A percentile compares a stretch with the other conserved stretches of the same genome.
Evolutionary conservation across 2,113 vertebrate genomes (phyloP).

Genomic region (Myrmecophaga tridactyla): DNA sequence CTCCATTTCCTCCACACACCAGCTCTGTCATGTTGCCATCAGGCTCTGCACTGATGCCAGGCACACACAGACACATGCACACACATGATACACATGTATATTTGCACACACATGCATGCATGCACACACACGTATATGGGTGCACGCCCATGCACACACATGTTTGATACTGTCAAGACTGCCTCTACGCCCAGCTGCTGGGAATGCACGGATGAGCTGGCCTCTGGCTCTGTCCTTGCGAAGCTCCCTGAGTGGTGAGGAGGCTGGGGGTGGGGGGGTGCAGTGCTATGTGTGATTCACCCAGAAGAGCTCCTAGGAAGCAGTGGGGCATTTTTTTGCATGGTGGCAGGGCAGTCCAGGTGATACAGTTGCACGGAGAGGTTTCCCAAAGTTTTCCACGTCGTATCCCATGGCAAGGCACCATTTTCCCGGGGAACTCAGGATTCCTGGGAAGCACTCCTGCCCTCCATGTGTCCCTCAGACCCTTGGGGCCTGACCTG

Average conservation of each 20-base stretch:
- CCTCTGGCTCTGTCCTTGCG: too few relatives aligned
- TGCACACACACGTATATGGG: too few relatives aligned
- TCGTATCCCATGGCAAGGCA: neutral
- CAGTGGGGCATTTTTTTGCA: neutral
- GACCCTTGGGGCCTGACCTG: accelerated
- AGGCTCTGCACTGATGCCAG: too few relatives aligned
- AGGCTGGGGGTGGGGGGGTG: too few relatives aligned
- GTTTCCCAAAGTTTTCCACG: neutral
- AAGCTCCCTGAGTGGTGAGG: neutral
- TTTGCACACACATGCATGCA: too few relatives aligned
- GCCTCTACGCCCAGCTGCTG: neutral
- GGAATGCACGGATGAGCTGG: neutral
- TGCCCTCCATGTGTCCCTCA: accelerated
- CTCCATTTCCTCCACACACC: accelerated
- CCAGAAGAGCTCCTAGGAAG: neutral
- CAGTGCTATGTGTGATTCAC: accelerated
- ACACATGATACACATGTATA: too few relatives aligned
- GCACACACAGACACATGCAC: too few relatives aligned
- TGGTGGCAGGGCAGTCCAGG: neutral
- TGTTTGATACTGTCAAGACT: neutral
- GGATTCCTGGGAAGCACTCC: too few relatives aligned
- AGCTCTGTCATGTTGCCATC: neutral
- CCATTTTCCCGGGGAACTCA: neutral
- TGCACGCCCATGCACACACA: too few relatives aligned
- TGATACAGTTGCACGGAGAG: accelerated